phyloP scores from a whole-genome alignment of 2,888 invertebrate genomes.

The Horisme vitalbata region DNA sequence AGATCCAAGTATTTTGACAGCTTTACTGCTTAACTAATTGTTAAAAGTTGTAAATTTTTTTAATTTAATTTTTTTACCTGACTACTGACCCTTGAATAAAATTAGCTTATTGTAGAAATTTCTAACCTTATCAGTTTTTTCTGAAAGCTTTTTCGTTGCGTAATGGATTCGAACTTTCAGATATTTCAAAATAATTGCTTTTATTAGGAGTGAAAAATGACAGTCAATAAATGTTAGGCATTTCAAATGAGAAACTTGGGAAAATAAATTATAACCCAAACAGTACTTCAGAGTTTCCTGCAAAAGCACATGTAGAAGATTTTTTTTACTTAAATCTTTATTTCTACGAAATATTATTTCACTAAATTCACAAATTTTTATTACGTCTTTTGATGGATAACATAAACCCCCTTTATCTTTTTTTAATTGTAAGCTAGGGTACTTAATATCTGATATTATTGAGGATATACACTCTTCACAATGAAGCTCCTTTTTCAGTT shows the following conservation, averaged over 20 bases:
- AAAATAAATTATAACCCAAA: too few species aligned
- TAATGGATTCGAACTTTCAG: conserved; percentile 12
- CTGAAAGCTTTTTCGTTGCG: too few species aligned
- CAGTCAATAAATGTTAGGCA: too few species aligned
- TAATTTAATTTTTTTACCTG: too few species aligned
- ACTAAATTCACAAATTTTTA: neutral
- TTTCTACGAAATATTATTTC: neutral
- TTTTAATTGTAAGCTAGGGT: neutral
- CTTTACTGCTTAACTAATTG: too few species aligned
- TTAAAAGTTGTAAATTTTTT: too few species aligned
- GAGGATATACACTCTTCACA: conserved; percentile 7
- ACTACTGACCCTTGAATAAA: neutral
- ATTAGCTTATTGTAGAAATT: neutral
- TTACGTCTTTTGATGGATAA: neutral
- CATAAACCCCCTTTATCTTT: neutral
- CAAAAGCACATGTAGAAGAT: too few species aligned
- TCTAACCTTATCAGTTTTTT: conserved; percentile 1
- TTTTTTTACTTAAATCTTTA: conserved; percentile 1
- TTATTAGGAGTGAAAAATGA: conserved; percentile 11
- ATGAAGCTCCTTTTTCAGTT: conserved; percentile 5
- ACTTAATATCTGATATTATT: conserved; percentile 1
- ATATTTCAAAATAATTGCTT: conserved; percentile 9
- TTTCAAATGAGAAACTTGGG: too few species aligned
- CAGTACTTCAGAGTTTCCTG: conserved; percentile 2
- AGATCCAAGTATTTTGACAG: too few species aligned